Percentiles rank a stretch among this genome's conserved stretches.
Conservation (phyloP, 2,797 vertebrate genomes). For the Cottoperca gobio region DNA sequence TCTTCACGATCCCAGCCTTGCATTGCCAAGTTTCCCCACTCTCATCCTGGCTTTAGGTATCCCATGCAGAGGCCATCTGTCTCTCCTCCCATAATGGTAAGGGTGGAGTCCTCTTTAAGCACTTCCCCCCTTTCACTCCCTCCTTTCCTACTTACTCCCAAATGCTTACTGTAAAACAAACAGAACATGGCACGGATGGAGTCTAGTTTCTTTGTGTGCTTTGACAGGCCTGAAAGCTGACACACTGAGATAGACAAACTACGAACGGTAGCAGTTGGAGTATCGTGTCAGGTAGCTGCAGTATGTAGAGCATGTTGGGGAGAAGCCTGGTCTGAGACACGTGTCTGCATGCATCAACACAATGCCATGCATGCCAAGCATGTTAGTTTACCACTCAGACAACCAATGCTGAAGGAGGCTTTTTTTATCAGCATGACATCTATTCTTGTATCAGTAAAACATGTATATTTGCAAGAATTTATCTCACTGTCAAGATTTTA, state of each 20-base stretch:
- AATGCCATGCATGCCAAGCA: conserved; percentile 71
- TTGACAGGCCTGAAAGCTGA: conserved; percentile 71
- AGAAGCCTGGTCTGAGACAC: conserved; percentile 54
- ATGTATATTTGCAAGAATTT: conserved; percentile 24
- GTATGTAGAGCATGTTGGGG: conserved; percentile 63
- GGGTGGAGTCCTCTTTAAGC: conserved; percentile 76
- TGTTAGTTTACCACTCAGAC: conserved; percentile 50
- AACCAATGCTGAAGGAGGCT: conserved; percentile 13
- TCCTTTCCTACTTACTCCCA: conserved; percentile 54
- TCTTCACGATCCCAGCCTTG: conserved; percentile 58
- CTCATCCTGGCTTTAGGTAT: conserved; percentile 79
- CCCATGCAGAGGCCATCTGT: conserved; percentile 85
- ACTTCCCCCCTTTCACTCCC: conserved; percentile 35
- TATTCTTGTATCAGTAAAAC: conserved; percentile 9
- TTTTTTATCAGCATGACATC: conserved; percentile 34
- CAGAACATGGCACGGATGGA: conserved; percentile 63
- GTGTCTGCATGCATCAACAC: conserved; percentile 69
- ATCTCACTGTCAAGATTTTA: conserved; percentile 8
- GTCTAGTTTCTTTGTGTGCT: conserved; percentile 74
- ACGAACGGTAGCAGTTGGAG: conserved; percentile 65
- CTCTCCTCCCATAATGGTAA: conserved; percentile 73
- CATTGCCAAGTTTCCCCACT: conserved; percentile 77
- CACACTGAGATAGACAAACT: conserved; percentile 57
- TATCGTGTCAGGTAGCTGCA: conserved; percentile 72
- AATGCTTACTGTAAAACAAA: conserved; percentile 80